Percentiles rank a stretch among this genome's conserved stretches.
phyloP scores from a whole-genome alignment of 2,888 invertebrate species.

The Seira musarum region DNA sequence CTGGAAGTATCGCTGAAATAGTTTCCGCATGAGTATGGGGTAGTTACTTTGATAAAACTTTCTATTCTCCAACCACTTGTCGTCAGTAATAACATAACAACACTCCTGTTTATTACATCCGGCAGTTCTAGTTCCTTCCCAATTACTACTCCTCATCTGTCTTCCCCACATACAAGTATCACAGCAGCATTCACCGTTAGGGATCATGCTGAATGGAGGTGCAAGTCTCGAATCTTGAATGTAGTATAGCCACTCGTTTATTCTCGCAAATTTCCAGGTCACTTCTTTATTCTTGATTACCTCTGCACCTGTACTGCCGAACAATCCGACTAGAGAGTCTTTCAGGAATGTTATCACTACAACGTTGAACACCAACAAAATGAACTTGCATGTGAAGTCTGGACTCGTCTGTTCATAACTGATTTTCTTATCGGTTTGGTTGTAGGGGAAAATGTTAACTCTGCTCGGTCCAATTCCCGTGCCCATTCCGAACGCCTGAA shows the following conservation, averaged over 20 bases:
- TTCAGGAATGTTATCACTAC: background rate
- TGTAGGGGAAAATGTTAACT: background rate
- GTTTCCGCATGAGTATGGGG: slow-evolving; percentile 76
- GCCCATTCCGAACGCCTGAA: background rate
- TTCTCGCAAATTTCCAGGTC: slow-evolving; percentile 82
- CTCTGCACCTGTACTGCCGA: background rate
- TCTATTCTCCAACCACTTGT: slow-evolving; percentile 72
- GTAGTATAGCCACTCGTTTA: slow-evolving; percentile 79
- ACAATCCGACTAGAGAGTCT: background rate
- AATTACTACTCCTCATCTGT: too few species aligned
- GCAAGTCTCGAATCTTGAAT: slow-evolving; percentile 81
- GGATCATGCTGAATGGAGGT: slow-evolving; percentile 82
- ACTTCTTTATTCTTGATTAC: slow-evolving; percentile 73
- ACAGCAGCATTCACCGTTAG: slow-evolving; percentile 72
- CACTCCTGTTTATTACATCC: slow-evolving; percentile 74
- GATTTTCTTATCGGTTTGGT: background rate
- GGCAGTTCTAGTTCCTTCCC: too few species aligned
- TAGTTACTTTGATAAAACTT: slow-evolving; percentile 73
- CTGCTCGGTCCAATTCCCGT: background rate
- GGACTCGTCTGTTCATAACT: background rate
- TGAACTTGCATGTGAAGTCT: background rate
- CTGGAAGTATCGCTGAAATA: slow-evolving; percentile 78
- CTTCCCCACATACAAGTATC: background rate
- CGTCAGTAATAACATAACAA: slow-evolving; percentile 72
- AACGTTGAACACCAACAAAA: background rate